Evolutionary conservation across 1,140 invertebrate genomes (phyloP), one percentile per base, ranked within the genome.

Genomic region (Ptiloglossa arizonensis): DNA sequence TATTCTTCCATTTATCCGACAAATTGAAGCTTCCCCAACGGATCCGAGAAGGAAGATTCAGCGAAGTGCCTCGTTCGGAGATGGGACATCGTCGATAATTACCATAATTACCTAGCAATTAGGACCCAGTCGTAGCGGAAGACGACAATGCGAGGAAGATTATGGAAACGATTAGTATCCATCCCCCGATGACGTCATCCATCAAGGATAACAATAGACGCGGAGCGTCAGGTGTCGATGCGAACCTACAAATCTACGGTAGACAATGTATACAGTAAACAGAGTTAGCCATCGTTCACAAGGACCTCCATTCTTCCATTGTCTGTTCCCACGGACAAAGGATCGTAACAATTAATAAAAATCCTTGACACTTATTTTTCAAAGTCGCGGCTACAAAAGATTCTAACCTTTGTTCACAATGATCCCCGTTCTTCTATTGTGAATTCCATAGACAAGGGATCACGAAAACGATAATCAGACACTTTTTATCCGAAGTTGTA

Each of bases 111-210:
- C 11, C 46, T 15, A 1, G 56, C 56, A 71, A 77, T 70, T 63
- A 70, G 48, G 48, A 50, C n/a, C 52, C 66, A 17, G 35, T 19
- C 35, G 22, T 44, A 46, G 56, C 13, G 46, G 15, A 63, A 50
- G 57, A 52, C 27, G 24, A 63, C 59, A 54, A 71, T 71, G n/a
- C 41, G 11, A 9, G 22, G 44, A 60, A 63, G 75, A 71, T 57
- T 62, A 77, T 71, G 35, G 67, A 63, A 41, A 71, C 75, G 35
- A 70, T 77, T 60, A 63, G 68, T 77, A 77, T 77, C 68, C 35
- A 54, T 32, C 24, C 48, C 0, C 13, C 22, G 17, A 8, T 62
- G 24, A 62, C 57, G 68, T 63, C 48, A 71, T 77, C 68, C 68
- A 71, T 77, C 68, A 77, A 56, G 32, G 35, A 24, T n/a, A 54